Evolutionary conservation across 2,797 vertebrate genomes (phyloP).

Genomic region (Sardinella longiceps): DNA sequence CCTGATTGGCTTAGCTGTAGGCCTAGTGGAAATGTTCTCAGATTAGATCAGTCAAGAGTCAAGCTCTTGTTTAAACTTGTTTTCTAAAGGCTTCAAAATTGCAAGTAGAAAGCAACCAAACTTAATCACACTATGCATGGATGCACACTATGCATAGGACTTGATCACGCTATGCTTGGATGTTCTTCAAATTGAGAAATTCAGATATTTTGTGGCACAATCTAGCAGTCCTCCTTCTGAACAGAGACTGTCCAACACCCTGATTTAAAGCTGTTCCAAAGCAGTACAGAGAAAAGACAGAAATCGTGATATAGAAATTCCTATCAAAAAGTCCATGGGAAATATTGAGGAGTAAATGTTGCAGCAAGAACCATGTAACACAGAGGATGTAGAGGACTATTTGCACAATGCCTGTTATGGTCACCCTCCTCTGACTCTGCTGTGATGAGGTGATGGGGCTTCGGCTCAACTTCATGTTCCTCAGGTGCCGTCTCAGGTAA

Average conservation of each 20-base stretch:
- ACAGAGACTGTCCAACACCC: constrained; percentile 41
- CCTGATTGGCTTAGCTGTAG: too few relatives aligned
- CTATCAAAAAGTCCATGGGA: rapidly evolving
- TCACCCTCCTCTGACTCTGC: constrained; percentile 54
- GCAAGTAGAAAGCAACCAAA: too few relatives aligned
- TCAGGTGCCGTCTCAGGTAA: constrained; percentile 60
- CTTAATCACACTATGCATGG: not conserved
- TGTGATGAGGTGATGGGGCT: constrained; percentile 31
- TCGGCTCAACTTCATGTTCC: constrained; percentile 33
- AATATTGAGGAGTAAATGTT: rapidly evolving
- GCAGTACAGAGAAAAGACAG: constrained; percentile 41
- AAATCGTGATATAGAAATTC: not conserved
- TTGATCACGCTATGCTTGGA: not conserved
- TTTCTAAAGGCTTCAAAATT: too few relatives aligned
- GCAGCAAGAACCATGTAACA: not conserved
- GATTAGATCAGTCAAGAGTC: too few relatives aligned
- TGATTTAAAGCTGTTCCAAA: constrained; percentile 45
- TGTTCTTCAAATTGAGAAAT: not conserved
- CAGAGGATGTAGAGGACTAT: constrained; percentile 50
- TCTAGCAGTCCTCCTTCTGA: not conserved
- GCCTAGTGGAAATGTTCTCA: too few relatives aligned
- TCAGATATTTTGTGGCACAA: constrained; percentile 32
- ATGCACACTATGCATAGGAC: too few relatives aligned
- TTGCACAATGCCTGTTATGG: constrained; percentile 55
- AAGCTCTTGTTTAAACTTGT: too few relatives aligned